Percentiles rank a stretch among this genome's conserved stretches.
phyloP scores from a whole-genome alignment of 2,113 vertebrate species.

The Serilophus lunatus region DNA sequence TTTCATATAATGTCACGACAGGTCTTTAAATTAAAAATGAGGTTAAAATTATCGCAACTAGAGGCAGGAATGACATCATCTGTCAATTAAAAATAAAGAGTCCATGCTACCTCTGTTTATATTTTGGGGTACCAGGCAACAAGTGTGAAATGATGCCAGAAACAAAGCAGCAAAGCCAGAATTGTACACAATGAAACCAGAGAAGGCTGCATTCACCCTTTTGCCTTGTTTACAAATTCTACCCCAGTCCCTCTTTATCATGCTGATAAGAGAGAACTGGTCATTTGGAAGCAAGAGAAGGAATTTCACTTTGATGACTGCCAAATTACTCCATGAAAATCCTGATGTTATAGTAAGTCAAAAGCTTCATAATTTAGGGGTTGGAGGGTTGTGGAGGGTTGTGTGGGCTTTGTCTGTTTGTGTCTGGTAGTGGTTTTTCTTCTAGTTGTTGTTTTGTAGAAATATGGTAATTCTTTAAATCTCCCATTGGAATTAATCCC shows the following conservation, averaged over 20 bases:
- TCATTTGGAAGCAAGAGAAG: background rate
- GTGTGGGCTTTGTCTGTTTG: no score
- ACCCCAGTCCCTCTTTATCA: background rate
- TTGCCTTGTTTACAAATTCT: background rate
- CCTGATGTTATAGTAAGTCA: background rate
- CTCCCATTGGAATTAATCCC: background rate
- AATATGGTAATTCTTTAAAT: background rate
- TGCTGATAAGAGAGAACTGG: background rate
- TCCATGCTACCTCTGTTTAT: background rate
- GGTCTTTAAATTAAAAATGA: background rate
- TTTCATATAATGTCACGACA: no score
- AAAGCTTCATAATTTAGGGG: background rate
- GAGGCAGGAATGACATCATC: background rate
- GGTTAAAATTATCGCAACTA: background rate
- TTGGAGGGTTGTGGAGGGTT: background rate
- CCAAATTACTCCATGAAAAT: background rate
- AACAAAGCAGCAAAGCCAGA: background rate
- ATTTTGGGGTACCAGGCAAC: background rate
- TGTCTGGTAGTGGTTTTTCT: accelerated
- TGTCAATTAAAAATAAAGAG: background rate
- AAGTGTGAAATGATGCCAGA: background rate
- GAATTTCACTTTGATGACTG: background rate
- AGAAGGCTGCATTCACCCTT: background rate
- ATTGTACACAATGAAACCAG: accelerated
- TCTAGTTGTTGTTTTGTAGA: background rate